These are phyloP conservation scores for Pleuronectes platessa DNA, from an alignment of 2,113 vertebrate genomes.

Conservation along the genomic window DNA sequence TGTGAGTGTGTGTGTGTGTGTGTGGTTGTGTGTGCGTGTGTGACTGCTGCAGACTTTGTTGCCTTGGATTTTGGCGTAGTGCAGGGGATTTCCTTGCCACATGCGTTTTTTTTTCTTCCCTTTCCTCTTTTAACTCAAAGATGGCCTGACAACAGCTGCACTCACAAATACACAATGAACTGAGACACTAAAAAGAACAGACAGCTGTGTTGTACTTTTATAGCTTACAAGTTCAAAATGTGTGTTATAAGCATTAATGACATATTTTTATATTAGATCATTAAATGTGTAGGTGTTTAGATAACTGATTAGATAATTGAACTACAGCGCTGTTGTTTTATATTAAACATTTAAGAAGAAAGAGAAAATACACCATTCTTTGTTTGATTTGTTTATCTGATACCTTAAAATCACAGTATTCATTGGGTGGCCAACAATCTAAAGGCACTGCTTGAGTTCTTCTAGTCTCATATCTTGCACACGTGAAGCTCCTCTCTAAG, in stretches of 20 bases:
- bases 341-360: slow-evolving; percentile 1
- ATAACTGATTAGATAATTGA: background rate
- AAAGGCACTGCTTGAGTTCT: slow-evolving; percentile 49
- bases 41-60: slow-evolving; percentile 66
- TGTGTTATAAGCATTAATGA: background rate
- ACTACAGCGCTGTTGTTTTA: too few relatives aligned
- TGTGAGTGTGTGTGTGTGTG: slow-evolving; percentile 15
- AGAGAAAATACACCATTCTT: background rate
- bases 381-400: slow-evolving; percentile 17
- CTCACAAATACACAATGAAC: slow-evolving; percentile 65
- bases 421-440: slow-evolving; percentile 11
- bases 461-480: slow-evolving; percentile 1
- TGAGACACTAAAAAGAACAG: slow-evolving; percentile 49
- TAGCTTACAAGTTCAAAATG: slow-evolving; percentile 9
- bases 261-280: background rate
- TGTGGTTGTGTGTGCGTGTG: too few relatives aligned
- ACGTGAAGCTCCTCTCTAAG: slow-evolving; percentile 23
- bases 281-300: background rate
- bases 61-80: slow-evolving; percentile 76
- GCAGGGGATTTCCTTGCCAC: slow-evolving; percentile 85
- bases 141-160: slow-evolving; percentile 80
- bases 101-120: slow-evolving; percentile 68
- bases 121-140: slow-evolving; percentile 84
- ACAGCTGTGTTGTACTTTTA: slow-evolving; percentile 40
- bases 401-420: slow-evolving; percentile 52